phyloP scores from a whole-genome alignment of 92 coral and sea anemone species.

The Plumapathes pennacea region DNA sequence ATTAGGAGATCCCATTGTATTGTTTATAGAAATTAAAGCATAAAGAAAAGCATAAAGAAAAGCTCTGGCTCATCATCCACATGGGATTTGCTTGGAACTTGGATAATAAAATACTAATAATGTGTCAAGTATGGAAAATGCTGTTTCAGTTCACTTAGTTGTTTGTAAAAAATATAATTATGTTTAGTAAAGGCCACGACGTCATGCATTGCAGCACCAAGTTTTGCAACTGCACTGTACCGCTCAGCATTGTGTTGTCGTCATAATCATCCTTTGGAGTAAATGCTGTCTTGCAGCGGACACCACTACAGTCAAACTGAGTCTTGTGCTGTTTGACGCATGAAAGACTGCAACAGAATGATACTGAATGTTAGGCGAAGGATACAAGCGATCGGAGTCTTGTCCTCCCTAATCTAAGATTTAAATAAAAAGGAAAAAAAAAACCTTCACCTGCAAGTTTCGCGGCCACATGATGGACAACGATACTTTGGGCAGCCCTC shows the following conservation, averaged over 20 bases:
- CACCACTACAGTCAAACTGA: constrained; percentile 65
- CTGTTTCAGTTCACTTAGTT: too few species aligned
- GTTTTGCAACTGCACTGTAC: too few species aligned
- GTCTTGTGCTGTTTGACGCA: constrained; percentile 87
- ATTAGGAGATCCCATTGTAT: neutral
- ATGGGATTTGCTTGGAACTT: too few species aligned
- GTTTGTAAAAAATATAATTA: too few species aligned
- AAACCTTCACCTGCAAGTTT: constrained; percentile 75
- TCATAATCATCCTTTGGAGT: constrained; percentile 58
- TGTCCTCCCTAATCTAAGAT: neutral
- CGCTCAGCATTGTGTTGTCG: constrained; percentile 59
- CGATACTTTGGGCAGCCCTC: constrained; percentile 63
- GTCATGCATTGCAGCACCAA: too few species aligned
- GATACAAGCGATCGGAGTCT: too few species aligned
- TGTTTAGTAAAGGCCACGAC: too few species aligned
- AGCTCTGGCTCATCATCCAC: too few species aligned
- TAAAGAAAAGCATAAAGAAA: neutral
- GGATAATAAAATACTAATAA: too few species aligned
- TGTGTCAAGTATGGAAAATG: too few species aligned
- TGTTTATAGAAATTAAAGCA: neutral
- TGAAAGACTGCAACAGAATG: constrained; percentile 43
- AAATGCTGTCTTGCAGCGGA: constrained; percentile 73
- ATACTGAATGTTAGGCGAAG: too few species aligned
- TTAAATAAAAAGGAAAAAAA: neutral
- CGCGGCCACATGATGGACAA: constrained; percentile 78